Percentiles rank a stretch among this genome's conserved stretches.
phyloP scores from a whole-genome alignment of 2,888 invertebrate species.

The Chymomyza amoena region DNA sequence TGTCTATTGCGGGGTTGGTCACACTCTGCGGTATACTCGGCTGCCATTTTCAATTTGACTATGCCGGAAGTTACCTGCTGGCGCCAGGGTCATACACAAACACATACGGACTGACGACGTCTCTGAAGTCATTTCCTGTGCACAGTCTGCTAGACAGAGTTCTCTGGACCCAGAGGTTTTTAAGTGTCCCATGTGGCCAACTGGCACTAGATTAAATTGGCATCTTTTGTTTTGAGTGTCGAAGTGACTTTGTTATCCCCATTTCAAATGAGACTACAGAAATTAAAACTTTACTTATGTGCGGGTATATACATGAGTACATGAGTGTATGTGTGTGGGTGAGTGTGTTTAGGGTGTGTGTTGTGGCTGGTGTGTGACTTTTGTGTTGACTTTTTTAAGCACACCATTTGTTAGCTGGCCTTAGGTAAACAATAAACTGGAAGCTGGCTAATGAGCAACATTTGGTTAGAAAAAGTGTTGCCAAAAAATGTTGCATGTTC shows the following conservation, averaged over 20 bases:
- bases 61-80: slow-evolving; percentile 75
- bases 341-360: background rate
- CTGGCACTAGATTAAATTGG: slow-evolving; percentile 76
- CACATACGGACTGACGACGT: slow-evolving; percentile 7
- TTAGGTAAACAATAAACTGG: background rate
- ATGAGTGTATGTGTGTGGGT: slow-evolving; percentile 4
- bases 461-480: slow-evolving; percentile 2
- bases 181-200: slow-evolving; percentile 76
- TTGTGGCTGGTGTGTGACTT: background rate
- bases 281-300: slow-evolving; percentile 63
- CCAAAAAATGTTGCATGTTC: background rate
- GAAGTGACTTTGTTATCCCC: slow-evolving; percentile 63
- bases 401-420: slow-evolving; percentile 5
- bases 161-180: slow-evolving; percentile 34
- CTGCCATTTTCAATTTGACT: slow-evolving; percentile 72
- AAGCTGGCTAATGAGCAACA: slow-evolving; percentile 13
- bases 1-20: slow-evolving; percentile 8
- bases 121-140: slow-evolving; percentile 71
- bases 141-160: slow-evolving; percentile 27
- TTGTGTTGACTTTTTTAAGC: slow-evolving; percentile 27
- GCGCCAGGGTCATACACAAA: slow-evolving; percentile 45
- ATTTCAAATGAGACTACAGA: slow-evolving; percentile 54
- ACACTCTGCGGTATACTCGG: slow-evolving; percentile 35
- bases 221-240: slow-evolving; percentile 71
- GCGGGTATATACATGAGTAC: background rate